Percentiles rank a stretch among this genome's conserved stretches.
Evolutionary conservation across 2,797 vertebrate genomes (phyloP).

Genomic region (Notolepis coatsorum): DNA sequence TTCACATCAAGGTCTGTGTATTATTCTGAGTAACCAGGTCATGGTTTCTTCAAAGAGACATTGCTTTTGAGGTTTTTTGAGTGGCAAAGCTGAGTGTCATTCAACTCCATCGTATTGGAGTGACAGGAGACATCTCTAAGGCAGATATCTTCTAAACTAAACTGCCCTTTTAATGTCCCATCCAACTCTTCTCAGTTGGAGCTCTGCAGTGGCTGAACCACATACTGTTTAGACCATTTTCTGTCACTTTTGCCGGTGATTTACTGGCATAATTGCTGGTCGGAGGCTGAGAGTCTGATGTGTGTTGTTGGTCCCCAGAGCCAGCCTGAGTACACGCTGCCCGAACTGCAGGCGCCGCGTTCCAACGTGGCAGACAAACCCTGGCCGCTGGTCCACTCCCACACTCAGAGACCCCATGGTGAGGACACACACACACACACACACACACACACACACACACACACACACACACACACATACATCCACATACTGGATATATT

Average conservation of each 20-base stretch:
- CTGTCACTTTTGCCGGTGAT: constrained; percentile 13
- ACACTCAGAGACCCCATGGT: constrained; percentile 88
- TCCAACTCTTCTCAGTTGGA: constrained; percentile 4
- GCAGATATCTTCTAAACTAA: too few species aligned
- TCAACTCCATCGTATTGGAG: too few species aligned
- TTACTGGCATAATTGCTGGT: constrained; percentile 9
- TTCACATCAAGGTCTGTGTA: too few species aligned
- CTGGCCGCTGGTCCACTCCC: constrained; percentile 82
- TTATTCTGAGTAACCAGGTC: too few species aligned
- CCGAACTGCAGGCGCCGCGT: constrained; percentile 82
- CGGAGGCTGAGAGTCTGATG: constrained; percentile 4
- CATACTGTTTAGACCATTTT: neutral
- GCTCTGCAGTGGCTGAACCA: constrained; percentile 12
- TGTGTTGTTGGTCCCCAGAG: constrained; percentile 77
- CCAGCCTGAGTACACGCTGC: constrained; percentile 87
- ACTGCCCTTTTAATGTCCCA: constrained; percentile 2
- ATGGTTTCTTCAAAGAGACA: too few species aligned
- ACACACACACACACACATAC: neutral
- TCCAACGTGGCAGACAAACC: constrained; percentile 83
- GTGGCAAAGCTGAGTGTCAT: too few species aligned
- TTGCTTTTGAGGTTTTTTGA: too few species aligned
- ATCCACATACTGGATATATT: neutral
- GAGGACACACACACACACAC: constrained; percentile 30
- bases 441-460: neutral
- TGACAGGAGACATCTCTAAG: too few species aligned